A percentile compares a stretch with the other conserved stretches of the same genome.
phyloP scores from a whole-genome alignment of 2,113 vertebrate genomes.

The Cygnus atratus region DNA sequence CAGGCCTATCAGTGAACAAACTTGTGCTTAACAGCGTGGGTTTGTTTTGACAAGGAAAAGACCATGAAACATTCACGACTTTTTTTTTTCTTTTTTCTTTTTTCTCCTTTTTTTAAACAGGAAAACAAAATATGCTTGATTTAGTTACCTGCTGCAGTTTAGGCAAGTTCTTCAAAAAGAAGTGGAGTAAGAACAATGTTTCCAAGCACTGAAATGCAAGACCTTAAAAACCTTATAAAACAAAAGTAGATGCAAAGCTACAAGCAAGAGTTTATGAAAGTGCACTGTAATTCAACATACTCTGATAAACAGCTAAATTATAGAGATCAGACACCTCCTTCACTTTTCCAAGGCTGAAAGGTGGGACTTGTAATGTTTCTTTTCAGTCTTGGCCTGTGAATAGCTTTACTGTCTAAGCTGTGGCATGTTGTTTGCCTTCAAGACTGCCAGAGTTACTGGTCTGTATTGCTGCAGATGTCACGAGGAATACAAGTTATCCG shows the following conservation, averaged over 20 bases:
- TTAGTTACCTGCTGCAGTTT: neutral
- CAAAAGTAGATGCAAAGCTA: conserved; percentile 58
- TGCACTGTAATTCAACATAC: conserved; percentile 61
- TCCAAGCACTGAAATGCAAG: neutral
- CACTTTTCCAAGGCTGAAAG: conserved; percentile 14
- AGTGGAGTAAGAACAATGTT: neutral
- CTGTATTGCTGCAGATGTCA: neutral
- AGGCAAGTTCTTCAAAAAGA: neutral
- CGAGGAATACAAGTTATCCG: neutral
- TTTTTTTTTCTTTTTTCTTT: neutral
- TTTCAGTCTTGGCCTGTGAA: neutral
- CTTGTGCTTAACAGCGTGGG: neutral
- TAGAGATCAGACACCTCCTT: conserved; percentile 6
- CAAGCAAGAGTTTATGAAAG: conserved; percentile 67
- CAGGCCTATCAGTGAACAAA: neutral
- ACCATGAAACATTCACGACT: neutral
- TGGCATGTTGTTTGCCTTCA: neutral
- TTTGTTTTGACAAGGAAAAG: neutral
- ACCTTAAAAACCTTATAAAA: neutral
- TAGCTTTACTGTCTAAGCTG: neutral
- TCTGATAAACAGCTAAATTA: conserved; percentile 53
- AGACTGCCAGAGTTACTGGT: neutral
- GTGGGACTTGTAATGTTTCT: neutral
- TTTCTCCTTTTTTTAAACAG: neutral
- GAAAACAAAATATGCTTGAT: neutral